These are phyloP conservation scores for Drosophila nebulosa DNA, from an alignment of 1,140 invertebrate genomes.

Conservation along the genomic window DNA sequence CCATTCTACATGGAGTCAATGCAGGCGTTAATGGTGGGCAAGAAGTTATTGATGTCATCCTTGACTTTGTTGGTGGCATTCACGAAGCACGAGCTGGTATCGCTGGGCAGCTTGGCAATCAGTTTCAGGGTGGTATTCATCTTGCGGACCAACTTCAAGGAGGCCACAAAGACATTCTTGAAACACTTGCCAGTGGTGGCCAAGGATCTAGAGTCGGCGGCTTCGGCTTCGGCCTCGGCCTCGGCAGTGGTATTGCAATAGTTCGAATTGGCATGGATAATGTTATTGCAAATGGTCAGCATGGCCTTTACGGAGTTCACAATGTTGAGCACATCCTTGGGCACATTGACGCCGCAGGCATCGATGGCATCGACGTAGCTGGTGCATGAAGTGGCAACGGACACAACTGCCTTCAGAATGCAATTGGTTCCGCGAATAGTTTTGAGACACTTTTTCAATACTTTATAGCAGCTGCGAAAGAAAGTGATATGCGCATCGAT, in stretches of 20 bases:
- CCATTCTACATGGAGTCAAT: slow-evolving; percentile 11
- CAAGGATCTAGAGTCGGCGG: background rate
- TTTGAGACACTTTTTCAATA: slow-evolving; percentile 18
- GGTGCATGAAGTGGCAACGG: slow-evolving; percentile 24
- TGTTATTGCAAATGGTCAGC: slow-evolving; percentile 17
- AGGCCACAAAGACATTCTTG: background rate
- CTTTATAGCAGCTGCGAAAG: background rate
- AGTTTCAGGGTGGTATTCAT: slow-evolving; percentile 31
- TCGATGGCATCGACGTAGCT: slow-evolving; percentile 30
- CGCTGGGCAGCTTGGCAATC: slow-evolving; percentile 18
- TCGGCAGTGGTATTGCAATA: slow-evolving; percentile 16
- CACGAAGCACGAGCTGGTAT: slow-evolving; percentile 38
- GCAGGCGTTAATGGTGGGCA: slow-evolving; percentile 37
- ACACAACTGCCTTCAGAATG: slow-evolving; percentile 35
- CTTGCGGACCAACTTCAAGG: slow-evolving; percentile 8
- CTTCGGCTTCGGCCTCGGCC: background rate
- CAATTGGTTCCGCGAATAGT: slow-evolving; percentile 51
- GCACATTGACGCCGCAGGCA: slow-evolving; percentile 32
- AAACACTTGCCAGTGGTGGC: slow-evolving; percentile 4
- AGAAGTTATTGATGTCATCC: slow-evolving; percentile 23
- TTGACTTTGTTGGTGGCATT: slow-evolving; percentile 27
- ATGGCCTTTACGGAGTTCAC: slow-evolving; percentile 33
- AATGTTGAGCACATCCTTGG: slow-evolving; percentile 41
- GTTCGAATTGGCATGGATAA: slow-evolving; percentile 25
- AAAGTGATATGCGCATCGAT: slow-evolving; percentile 28